Evolutionary conservation across 1,140 invertebrate genomes (phyloP), one percentile per base, ranked within the genome.

Genomic region (Pogonognathellus flavescens): DNA sequence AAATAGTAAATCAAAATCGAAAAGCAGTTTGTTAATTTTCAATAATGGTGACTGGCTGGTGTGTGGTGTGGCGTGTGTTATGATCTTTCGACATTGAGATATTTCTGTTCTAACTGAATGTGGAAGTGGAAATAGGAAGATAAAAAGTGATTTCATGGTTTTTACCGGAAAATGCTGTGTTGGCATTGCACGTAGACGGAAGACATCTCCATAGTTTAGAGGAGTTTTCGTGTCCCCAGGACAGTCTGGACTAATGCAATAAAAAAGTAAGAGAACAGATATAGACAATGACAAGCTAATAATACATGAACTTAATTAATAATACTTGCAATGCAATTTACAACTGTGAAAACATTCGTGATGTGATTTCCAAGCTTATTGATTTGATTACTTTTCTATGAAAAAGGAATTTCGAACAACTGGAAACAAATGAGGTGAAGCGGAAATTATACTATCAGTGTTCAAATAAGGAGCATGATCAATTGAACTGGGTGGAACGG

Each of bases 341-440:
- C n/a, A n/a, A n/a, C n/a, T n/a, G n/a, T n/a, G n/a, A n/a, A n/a
- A n/a, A n/a, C n/a, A n/a, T n/a, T n/a, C n/a, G n/a, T n/a, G n/a
- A n/a, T n/a, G n/a, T n/a, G n/a, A n/a, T 18, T 55, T 52, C 18
- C 14, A 22, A 55, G 66, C 55, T 25, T 11, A 18, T 31, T 6
- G 9, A 59, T 81, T 80, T n/a, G 3, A 9, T 66, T 60, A 88
- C 87, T 83, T 80, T 82, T 88, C 88, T 52, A 88, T 83, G 6
- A 88, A 70, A 31, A 86, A 88, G 0, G 88, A 87, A 50, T 88
- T 88, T 52, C 88, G 49, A 14, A 88, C 86, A 14, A 87, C 86
- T 22, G 88, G 88, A 52, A 41, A 88, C 16, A 87, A 52, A 14
- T 86, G 59, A 16, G 85, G 70, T 16, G 88, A 88, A 8, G 81